Percentiles rank a stretch among this genome's conserved stretches.
phyloP scores from a whole-genome alignment of 2,797 vertebrate genomes.

The Cyclopterus lumpus region DNA sequence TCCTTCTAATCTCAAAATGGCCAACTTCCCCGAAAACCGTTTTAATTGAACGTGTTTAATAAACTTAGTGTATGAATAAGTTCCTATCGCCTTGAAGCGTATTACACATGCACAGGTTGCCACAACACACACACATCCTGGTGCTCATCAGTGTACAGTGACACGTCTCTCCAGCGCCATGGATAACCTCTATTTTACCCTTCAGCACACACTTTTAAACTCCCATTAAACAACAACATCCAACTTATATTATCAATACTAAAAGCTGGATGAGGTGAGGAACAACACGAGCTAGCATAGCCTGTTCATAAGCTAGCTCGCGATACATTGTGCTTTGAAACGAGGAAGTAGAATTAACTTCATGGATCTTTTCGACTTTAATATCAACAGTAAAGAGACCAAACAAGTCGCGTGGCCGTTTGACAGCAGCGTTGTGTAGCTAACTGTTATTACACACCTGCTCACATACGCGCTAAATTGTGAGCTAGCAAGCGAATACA shows the following conservation, averaged over 20 bases:
- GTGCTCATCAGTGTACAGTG: background rate
- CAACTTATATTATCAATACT: background rate
- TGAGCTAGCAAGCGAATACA: background rate
- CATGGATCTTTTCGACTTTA: background rate
- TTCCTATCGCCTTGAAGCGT: background rate
- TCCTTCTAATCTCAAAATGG: background rate
- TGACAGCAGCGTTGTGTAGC: background rate
- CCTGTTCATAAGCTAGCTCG: background rate
- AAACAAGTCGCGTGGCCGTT: background rate
- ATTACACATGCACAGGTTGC: background rate
- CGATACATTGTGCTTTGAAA: background rate
- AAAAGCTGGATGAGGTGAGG: background rate
- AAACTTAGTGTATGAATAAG: background rate
- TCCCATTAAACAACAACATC: background rate
- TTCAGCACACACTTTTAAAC: background rate
- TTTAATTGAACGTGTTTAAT: background rate
- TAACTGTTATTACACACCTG: background rate
- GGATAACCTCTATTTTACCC: background rate
- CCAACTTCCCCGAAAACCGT: background rate
- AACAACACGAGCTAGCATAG: background rate
- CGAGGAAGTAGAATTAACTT: background rate
- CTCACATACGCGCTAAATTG: background rate
- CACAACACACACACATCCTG: background rate
- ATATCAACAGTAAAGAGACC: background rate
- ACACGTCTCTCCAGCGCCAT: background rate